These are phyloP conservation scores for Leptodactylus fallax DNA, from an alignment of 2,797 vertebrate species.

Conservation along the genomic window DNA sequence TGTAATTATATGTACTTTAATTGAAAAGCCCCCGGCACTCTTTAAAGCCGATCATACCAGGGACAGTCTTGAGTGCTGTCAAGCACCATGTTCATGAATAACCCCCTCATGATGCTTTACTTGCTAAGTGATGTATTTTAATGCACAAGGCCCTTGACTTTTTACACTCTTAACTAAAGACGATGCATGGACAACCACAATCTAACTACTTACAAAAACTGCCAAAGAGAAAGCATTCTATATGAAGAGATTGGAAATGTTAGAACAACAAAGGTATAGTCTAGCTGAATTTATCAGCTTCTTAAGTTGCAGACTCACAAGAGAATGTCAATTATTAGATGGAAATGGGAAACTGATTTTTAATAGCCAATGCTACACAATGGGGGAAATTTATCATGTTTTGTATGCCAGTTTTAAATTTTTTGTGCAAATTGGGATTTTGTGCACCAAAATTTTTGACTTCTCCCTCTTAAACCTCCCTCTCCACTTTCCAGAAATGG, in stretches of 20 bases:
- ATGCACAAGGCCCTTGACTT: conserved; percentile 5
- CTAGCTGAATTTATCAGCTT: too few species aligned
- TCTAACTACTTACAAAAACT: not conserved
- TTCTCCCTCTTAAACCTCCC: too few species aligned
- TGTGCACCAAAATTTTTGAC: too few species aligned
- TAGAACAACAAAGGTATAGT: too few species aligned
- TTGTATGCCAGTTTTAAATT: too few species aligned
- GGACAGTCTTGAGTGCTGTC: not conserved
- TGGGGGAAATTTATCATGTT: too few species aligned
- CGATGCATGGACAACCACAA: not conserved
- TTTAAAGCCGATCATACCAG: not conserved
- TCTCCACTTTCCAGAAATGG: too few species aligned
- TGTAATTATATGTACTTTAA: not conserved
- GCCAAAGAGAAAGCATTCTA: not conserved
- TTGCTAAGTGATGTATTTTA: not conserved
- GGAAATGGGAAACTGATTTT: not conserved
- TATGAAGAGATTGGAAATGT: not conserved
- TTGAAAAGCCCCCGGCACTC: not conserved
- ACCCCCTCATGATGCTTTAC: not conserved
- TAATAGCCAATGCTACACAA: not conserved
- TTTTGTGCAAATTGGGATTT: too few species aligned
- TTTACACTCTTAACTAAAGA: not conserved
- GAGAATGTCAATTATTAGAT: not conserved
- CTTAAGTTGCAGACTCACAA: not conserved
- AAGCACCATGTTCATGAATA: conserved; percentile 4